Evolutionary conservation across 1,140 invertebrate genomes (phyloP).

Genomic region (Papilio aristodemus): DNA sequence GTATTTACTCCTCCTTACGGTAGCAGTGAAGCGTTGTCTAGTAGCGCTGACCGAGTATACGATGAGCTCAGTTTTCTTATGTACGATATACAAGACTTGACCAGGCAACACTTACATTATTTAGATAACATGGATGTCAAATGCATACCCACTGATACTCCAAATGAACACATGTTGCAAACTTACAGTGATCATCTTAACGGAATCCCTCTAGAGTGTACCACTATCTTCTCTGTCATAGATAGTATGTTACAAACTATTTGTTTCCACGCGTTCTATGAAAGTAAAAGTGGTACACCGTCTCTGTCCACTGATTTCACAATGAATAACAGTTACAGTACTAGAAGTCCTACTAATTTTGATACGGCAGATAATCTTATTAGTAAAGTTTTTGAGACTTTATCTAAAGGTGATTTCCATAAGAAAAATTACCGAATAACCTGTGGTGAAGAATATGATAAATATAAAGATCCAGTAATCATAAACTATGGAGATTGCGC

Average conservation of each 20-base stretch:
- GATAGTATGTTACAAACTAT: slow-evolving; percentile 73
- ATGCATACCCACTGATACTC: slow-evolving; percentile 47
- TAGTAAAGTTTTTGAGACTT: slow-evolving; percentile 53
- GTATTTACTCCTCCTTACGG: slow-evolving; percentile 70
- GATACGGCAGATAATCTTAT: slow-evolving; percentile 57
- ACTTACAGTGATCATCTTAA: slow-evolving; percentile 46
- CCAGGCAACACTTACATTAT: slow-evolving; percentile 74
- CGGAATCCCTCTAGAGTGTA: slow-evolving; percentile 70
- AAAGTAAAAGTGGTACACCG: slow-evolving; percentile 43
- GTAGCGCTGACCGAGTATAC: slow-evolving; percentile 72
- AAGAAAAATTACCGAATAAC: slow-evolving; percentile 63
- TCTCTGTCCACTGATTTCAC: slow-evolving; percentile 49
- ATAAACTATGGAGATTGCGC: slow-evolving; percentile 62
- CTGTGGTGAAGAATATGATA: slow-evolving; percentile 65
- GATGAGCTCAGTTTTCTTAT: slow-evolving; percentile 77
- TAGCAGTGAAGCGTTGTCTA: slow-evolving; percentile 50
- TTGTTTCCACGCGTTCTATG: slow-evolving; percentile 40
- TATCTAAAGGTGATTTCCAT: slow-evolving; percentile 52
- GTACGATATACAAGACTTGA: slow-evolving; percentile 80
- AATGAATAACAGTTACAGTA: slow-evolving; percentile 40
- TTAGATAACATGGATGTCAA: slow-evolving; percentile 76
- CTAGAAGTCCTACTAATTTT: slow-evolving; percentile 43
- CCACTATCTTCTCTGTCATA: slow-evolving; percentile 70
- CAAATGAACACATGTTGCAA: slow-evolving; percentile 29
- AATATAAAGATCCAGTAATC: slow-evolving; percentile 58